Evolutionary conservation across 2,888 invertebrate genomes (phyloP), one percentile per base, ranked within the genome.

Genomic region (Tetragonula carbonaria): DNA sequence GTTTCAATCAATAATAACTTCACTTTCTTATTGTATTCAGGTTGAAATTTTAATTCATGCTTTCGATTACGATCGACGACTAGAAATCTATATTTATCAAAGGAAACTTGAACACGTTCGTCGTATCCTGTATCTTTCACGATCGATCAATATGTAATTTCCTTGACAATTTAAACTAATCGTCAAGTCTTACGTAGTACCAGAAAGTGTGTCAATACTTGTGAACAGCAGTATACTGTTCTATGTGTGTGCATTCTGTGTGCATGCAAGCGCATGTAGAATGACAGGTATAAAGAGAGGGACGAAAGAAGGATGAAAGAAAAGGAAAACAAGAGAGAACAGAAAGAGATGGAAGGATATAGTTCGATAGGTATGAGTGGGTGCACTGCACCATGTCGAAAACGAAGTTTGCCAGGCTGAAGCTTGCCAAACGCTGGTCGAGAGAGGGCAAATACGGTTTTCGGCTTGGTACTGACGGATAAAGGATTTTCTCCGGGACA

Each of bases 391-490:
- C 82, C 67, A 74, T 71, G 65, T 59, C 71, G 79, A 85, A 84
- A 89, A 89, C 85, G 80, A 91, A 90, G 89, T 91, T 90, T 91
- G 78, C 86, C 73, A 84, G 88, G 82, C 70, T 86, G 78, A 76
- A 79, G 90, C 85, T 86, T 91, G 87, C 79, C 86, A 90, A 91
- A 89, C 89, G 87, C 87, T 82, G 85, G 85, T 87, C 84, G 85
- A 85, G 79, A 84, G 79, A 88, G 86, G 86, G 87, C 90, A 88
- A 87, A 91, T 88, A 90, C 86, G 86, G 82, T 89, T 86, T 78
- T 78, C 77, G 74, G 80, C 82, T 85, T 82, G 82, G 78, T 86
- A 78, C 84, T 82, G 78, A 74, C 82, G 90, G 78, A 89, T 88
- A 90, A 90, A 90, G 87, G 79, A 84, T 87, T 87, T 87, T 78